phyloP scores from a whole-genome alignment of 2,888 invertebrate species.

The Baccha elongata region DNA sequence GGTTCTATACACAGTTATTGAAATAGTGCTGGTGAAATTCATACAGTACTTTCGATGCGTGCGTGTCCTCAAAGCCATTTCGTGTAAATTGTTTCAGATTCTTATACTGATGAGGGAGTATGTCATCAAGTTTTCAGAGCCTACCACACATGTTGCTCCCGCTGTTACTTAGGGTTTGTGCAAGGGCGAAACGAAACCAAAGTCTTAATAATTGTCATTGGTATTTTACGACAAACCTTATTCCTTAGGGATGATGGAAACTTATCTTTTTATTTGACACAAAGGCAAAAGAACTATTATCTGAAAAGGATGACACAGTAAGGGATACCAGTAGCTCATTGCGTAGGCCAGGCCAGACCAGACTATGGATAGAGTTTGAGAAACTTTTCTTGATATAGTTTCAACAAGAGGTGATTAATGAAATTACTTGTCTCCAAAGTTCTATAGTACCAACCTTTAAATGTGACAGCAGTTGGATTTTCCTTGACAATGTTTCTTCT shows the following conservation, averaged over 20 bases:
- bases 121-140: conserved; percentile 19
- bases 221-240: conserved; percentile 44
- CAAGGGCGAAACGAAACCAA: conserved; percentile 1
- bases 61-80: conserved; percentile 34
- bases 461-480: conserved; percentile 35
- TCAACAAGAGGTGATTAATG: conserved; percentile 71
- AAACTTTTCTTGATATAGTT: conserved; percentile 71
- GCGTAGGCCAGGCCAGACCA: background rate
- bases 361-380: background rate
- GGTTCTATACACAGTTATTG: no score
- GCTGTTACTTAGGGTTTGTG: background rate
- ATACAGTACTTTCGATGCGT: conserved; percentile 15
- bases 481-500: conserved; percentile 5
- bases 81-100: conserved; percentile 54
- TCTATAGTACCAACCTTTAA: conserved; percentile 29
- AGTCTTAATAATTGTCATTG: conserved; percentile 55
- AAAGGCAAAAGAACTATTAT: conserved; percentile 42
- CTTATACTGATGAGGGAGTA: conserved; percentile 16
- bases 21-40: conserved; percentile 24
- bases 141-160: conserved; percentile 39
- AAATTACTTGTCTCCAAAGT: conserved; percentile 68
- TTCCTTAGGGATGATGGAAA: conserved; percentile 13
- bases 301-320: conserved; percentile 17
- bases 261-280: conserved; percentile 22
- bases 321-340: conserved; percentile 6